Percentiles rank a stretch among this genome's conserved stretches.
Conservation (phyloP, 2,888 invertebrate species). For the Clostera curtula region DNA sequence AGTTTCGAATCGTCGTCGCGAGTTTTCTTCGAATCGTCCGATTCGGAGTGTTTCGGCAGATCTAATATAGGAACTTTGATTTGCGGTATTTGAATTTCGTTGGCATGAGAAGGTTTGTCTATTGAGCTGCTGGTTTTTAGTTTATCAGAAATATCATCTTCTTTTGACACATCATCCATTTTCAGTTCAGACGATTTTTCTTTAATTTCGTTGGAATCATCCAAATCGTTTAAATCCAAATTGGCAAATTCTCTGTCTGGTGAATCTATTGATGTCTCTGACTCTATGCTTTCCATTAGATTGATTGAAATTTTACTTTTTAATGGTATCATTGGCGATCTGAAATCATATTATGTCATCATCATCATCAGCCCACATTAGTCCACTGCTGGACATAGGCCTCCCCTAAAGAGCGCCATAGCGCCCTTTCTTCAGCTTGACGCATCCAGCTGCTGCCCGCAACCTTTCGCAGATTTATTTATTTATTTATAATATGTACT, state of each 20-base stretch:
- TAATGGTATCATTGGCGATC: conserved; percentile 69
- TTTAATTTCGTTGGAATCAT: conserved; percentile 47
- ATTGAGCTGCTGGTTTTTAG: conserved; percentile 36
- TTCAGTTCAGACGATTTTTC: too few relatives aligned
- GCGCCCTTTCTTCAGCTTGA: too few relatives aligned
- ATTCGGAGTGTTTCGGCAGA: conserved; percentile 43
- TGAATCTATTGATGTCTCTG: conserved; percentile 68
- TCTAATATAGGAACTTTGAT: conserved; percentile 62
- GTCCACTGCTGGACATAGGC: too few relatives aligned
- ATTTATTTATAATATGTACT: too few relatives aligned
- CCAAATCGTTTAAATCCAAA: conserved; percentile 58
- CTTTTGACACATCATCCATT: conserved; percentile 31
- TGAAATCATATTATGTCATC: conserved; percentile 18
- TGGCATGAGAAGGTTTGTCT: conserved; percentile 34
- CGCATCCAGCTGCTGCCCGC: too few relatives aligned
- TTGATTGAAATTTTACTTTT: conserved; percentile 70
- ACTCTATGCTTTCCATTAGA: conserved; percentile 70
- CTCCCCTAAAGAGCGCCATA: too few relatives aligned
- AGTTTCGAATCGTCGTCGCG: conserved; percentile 23
- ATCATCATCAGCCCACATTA: too few relatives aligned
- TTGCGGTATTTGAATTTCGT: conserved; percentile 46
- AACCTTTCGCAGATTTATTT: too few relatives aligned
- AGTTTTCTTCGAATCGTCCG: conserved; percentile 48
- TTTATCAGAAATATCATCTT: conserved; percentile 45
- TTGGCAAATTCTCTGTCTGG: conserved; percentile 64